Evolutionary conservation across 1,140 invertebrate species (phyloP).

Genomic region (Bombus pascuorum): DNA sequence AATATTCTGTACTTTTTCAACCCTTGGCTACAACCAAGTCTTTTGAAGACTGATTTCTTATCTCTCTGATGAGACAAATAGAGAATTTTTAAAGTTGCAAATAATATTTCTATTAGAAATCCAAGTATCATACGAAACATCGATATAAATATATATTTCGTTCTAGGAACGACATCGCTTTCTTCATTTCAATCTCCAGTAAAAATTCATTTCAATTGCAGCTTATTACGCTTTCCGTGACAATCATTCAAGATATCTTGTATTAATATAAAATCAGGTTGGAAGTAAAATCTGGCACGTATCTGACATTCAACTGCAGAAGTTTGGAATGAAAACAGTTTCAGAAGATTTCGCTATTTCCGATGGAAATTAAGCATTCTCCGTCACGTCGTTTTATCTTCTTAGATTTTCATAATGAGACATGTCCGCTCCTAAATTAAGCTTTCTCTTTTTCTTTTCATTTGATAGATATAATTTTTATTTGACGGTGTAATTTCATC

Average conservation of each 20-base stretch:
- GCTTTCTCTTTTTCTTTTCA: slow-evolving; percentile 6
- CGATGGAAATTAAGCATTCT: slow-evolving; percentile 61
- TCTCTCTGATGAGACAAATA: too few species aligned
- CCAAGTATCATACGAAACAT: too few species aligned
- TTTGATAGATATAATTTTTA: neutral
- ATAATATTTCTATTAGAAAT: too few species aligned
- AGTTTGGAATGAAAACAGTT: slow-evolving; percentile 65
- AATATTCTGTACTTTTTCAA: too few species aligned
- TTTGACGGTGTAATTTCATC: neutral
- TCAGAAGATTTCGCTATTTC: slow-evolving; percentile 52
- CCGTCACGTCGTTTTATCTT: slow-evolving; percentile 52
- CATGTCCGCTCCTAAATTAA: slow-evolving; percentile 20
- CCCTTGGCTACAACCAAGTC: too few species aligned
- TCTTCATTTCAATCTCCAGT: neutral
- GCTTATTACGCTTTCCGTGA: neutral
- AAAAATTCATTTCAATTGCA: neutral
- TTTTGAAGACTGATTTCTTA: too few species aligned
- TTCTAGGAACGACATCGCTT: neutral
- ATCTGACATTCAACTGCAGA: slow-evolving; percentile 49
- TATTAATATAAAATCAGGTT: slow-evolving; percentile 50
- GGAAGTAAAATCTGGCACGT: slow-evolving; percentile 51
- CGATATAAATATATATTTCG: too few species aligned
- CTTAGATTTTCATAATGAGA: slow-evolving; percentile 26
- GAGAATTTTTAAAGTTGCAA: too few species aligned
- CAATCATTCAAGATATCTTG: slow-evolving; percentile 41